Conservation (phyloP, 1,140 invertebrate genomes). For the Bombus fervidus region DNA sequence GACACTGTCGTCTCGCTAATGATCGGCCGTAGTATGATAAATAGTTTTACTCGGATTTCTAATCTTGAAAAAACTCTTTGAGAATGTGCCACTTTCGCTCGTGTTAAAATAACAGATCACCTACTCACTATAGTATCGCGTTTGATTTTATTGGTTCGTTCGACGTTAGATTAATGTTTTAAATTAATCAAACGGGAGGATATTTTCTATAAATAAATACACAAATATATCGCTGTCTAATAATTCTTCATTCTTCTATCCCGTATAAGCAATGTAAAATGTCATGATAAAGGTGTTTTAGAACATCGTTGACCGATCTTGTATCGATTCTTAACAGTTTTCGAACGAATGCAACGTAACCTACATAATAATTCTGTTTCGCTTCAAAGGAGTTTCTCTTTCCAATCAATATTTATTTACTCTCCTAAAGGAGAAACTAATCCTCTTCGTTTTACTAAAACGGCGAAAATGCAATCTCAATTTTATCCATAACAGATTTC, state of each 20-base stretch:
- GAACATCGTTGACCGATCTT: neutral
- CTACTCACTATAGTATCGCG: neutral
- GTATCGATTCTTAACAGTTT: neutral
- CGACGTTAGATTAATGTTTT: neutral
- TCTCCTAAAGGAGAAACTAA: neutral
- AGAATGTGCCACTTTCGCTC: constrained; percentile 45
- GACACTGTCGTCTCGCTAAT: constrained; percentile 31
- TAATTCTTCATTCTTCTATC: too few relatives aligned
- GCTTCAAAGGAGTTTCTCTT: neutral
- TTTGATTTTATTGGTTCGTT: neutral
- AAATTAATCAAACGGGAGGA: neutral
- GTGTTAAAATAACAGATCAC: constrained; percentile 32
- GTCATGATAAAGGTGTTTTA: neutral
- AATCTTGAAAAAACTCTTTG: constrained; percentile 24
- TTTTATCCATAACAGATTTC: neutral
- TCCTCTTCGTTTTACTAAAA: too few relatives aligned
- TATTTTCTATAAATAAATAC: neutral
- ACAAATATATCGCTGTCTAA: neutral
- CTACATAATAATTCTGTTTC: neutral
- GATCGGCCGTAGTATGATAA: constrained; percentile 35
- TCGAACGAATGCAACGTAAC: neutral
- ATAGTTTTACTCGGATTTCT: constrained; percentile 47
- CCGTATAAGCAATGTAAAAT: neutral
- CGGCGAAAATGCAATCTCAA: neutral
- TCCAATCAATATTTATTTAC: neutral